These are phyloP conservation scores for Calliopsis andreniformis DNA, from an alignment of 1,140 invertebrate genomes.

Conservation along the genomic window DNA sequence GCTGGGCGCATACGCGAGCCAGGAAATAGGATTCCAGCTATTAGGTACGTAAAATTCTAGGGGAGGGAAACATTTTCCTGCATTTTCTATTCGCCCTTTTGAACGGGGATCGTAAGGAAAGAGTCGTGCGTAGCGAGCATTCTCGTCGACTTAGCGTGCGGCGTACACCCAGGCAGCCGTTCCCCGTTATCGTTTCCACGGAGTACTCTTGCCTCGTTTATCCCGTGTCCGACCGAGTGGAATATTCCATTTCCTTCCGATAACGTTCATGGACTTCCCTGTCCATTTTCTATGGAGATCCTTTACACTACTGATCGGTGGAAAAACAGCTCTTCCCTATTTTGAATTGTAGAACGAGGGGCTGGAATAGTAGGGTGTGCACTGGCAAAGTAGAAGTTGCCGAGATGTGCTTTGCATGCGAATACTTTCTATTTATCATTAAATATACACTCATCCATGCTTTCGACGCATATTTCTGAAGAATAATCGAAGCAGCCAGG, in stretches of 20 bases:
- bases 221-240: conserved; percentile 13
- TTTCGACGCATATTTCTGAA: too few species aligned
- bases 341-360: too few species aligned
- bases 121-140: conserved; percentile 2
- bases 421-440: too few species aligned
- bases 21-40: conserved; percentile 20
- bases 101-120: neutral
- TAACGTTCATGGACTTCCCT: neutral
- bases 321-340: too few species aligned
- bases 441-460: too few species aligned
- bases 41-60: conserved; percentile 9
- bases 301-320: neutral
- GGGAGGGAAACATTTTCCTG: neutral
- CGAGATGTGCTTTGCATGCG: too few species aligned
- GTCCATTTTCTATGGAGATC: neutral
- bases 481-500: too few species aligned
- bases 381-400: too few species aligned
- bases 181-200: conserved; percentile 31
- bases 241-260: conserved; percentile 31
- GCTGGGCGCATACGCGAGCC: neutral
- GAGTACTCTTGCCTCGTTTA: conserved; percentile 20
- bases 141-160: neutral
- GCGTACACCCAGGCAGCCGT: neutral
- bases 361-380: too few species aligned
- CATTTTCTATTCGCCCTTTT: conserved; percentile 21